Conservation (phyloP, 2,113 vertebrate species). For the Archilochus colubris region DNA sequence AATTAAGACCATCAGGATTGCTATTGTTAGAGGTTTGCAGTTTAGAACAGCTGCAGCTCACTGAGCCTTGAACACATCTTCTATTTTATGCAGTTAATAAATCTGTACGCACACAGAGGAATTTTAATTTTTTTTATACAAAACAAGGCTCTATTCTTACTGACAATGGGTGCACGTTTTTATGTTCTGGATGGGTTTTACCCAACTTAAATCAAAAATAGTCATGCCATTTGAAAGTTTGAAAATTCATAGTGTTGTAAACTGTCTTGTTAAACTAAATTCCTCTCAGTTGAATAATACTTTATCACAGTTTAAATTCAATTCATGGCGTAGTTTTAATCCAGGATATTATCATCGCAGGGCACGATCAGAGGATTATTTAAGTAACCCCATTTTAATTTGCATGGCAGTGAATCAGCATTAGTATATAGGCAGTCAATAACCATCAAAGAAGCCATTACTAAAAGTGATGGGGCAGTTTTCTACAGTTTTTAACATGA, state of each 20-base stretch:
- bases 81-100: slow-evolving; percentile 44
- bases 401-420: neutral
- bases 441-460: neutral
- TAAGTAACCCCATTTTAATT: neutral
- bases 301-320: slow-evolving; percentile 35
- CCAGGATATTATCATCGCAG: slow-evolving; percentile 37
- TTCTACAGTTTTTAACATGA: slow-evolving; percentile 1
- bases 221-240: slow-evolving; percentile 32
- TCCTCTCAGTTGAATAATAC: slow-evolving; percentile 5
- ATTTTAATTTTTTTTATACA: slow-evolving; percentile 40
- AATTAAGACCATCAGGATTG: slow-evolving; percentile 67
- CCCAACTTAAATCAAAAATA: slow-evolving; percentile 53
- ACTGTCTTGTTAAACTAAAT: neutral
- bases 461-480: neutral
- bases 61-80: slow-evolving; percentile 59
- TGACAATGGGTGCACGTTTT: slow-evolving; percentile 36
- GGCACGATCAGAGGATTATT: slow-evolving; percentile 47
- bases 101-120: slow-evolving; percentile 13
- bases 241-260: neutral
- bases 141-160: slow-evolving; percentile 54
- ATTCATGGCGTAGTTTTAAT: neutral
- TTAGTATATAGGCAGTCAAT: neutral
- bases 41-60: slow-evolving; percentile 69
- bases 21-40: slow-evolving; percentile 68
- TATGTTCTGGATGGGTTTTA: slow-evolving; percentile 13